Conservation (phyloP, 2,113 vertebrate species). For the Sus scrofa region T2T-Sscrofa CM000824.6:72129001-72129500, state of each 20-base stretch:
- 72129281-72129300: slow-evolving; percentile 35
- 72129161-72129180: not conserved
- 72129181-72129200: not conserved
- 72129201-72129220: not conserved
- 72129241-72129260: not conserved
- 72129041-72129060: too few relatives aligned
- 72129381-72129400: not conserved
- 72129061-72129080: too few relatives aligned
- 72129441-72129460: not conserved
- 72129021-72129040: too few relatives aligned
- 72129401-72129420: not conserved
- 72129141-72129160: not conserved
- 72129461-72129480: not conserved
- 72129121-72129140: too few relatives aligned
- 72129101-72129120: too few relatives aligned
- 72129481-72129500: not conserved
- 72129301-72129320: slow-evolving; percentile 9
- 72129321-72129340: slow-evolving; percentile 60
- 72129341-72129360: slow-evolving; percentile 48
- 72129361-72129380: not conserved
- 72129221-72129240: not conserved
- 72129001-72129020: too few relatives aligned
- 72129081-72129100: too few relatives aligned
- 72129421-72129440: not conserved
- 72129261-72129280: slow-evolving; percentile 16